Conservation (phyloP, 2,113 vertebrate genomes). For the Pampusana beccarii region DNA sequence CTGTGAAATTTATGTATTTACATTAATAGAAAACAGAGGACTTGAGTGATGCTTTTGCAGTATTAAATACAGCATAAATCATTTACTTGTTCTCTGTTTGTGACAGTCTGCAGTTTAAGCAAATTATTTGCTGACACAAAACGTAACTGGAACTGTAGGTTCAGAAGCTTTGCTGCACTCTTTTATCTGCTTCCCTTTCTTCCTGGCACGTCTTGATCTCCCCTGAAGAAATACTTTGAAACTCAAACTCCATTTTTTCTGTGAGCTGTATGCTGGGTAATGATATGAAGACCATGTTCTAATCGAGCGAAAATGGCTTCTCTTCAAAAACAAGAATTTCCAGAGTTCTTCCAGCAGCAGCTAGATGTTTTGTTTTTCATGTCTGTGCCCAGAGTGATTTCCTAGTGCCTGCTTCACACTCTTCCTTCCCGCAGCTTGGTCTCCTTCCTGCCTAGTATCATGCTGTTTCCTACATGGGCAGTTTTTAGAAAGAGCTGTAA, state of each 20-base stretch:
- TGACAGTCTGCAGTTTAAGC: slow-evolving; percentile 49
- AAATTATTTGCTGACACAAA: slow-evolving; percentile 59
- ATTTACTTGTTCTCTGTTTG: slow-evolving; percentile 27
- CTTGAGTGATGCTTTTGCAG: slow-evolving; percentile 15
- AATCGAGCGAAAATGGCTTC: background rate
- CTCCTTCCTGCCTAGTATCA: background rate
- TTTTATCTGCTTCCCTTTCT: slow-evolving; percentile 36
- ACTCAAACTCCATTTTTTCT: background rate
- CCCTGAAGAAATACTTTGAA: slow-evolving; percentile 36
- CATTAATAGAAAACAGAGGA: slow-evolving; percentile 26
- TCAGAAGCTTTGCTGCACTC: background rate
- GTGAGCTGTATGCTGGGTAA: background rate
- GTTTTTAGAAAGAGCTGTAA: background rate
- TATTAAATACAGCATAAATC: background rate
- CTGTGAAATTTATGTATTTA: slow-evolving; percentile 13
- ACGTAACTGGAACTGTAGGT: background rate
- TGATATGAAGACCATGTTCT: background rate
- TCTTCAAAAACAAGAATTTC: background rate
- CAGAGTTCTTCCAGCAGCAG: background rate
- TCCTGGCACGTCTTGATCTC: background rate
- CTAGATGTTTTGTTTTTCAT: background rate
- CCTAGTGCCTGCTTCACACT: background rate
- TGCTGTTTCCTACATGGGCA: background rate
- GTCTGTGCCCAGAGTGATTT: background rate
- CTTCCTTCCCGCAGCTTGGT: background rate